These are phyloP conservation scores for Typhlichthys eigenmanni DNA, from an alignment of 2,797 vertebrate genomes.

Conservation along the genomic window DNA sequence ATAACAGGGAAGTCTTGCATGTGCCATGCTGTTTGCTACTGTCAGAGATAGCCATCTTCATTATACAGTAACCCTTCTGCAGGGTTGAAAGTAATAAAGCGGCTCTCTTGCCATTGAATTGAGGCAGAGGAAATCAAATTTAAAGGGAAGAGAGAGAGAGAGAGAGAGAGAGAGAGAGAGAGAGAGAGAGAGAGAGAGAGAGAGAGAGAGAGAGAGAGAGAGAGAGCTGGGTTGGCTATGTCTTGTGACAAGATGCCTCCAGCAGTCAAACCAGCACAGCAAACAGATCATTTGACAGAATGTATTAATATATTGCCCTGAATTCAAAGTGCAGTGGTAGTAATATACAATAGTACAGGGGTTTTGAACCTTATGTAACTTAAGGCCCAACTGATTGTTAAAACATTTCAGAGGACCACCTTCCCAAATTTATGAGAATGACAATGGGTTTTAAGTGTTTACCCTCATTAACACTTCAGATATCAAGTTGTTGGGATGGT, in stretches of 20 bases:
- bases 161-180: constrained; percentile 15
- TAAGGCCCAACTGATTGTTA: too few relatives aligned
- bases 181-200: background rate
- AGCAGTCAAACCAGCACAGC: background rate
- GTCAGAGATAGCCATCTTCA: constrained; percentile 44
- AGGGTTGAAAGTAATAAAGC: constrained; percentile 43
- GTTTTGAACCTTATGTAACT: too few relatives aligned
- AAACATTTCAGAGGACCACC: too few relatives aligned
- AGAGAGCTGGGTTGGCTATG: constrained; percentile 17
- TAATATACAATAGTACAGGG: background rate
- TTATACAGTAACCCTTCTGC: constrained; percentile 32
- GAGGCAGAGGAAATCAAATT: constrained; percentile 10
- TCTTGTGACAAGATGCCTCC: constrained; percentile 17
- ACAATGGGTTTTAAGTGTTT: too few relatives aligned
- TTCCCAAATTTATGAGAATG: too few relatives aligned
- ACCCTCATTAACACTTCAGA: too few relatives aligned
- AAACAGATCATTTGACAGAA: constrained; percentile 7
- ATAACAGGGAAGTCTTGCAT: constrained; percentile 26
- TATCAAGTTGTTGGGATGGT: too few relatives aligned
- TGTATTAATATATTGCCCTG: constrained; percentile 13
- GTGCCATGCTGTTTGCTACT: constrained; percentile 30
- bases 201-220: constrained; percentile 7
- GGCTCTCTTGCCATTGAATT: constrained; percentile 32
- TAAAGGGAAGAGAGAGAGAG: too few relatives aligned
- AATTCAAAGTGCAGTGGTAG: constrained; percentile 1